phyloP scores from a whole-genome alignment of 1,140 invertebrate species.

The Pararge aegeria region DNA sequence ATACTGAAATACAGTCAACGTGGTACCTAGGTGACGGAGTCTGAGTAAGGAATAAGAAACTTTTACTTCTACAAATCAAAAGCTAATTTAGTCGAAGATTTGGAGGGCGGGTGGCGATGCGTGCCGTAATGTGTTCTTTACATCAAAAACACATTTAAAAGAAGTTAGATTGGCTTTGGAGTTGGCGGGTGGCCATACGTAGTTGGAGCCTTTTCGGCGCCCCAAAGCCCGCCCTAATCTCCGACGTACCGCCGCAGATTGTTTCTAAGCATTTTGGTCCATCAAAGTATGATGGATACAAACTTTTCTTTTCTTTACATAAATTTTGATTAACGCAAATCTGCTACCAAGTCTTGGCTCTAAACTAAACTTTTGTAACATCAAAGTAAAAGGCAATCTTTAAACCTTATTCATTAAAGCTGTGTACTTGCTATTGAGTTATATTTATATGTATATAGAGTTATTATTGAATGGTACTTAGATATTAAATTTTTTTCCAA shows the following conservation, averaged over 20 bases:
- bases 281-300: conserved; percentile 66
- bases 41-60: conserved; percentile 30
- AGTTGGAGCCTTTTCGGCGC: conserved; percentile 67
- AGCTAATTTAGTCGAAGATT: conserved; percentile 72
- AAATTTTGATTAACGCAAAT: conserved; percentile 50
- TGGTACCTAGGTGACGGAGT: background rate
- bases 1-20: background rate
- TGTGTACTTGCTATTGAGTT: too few species aligned
- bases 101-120: conserved; percentile 57
- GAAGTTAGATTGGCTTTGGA: conserved; percentile 79
- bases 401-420: background rate
- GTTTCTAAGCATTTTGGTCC: conserved; percentile 67
- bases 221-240: conserved; percentile 72
- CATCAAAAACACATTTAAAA: conserved; percentile 80
- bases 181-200: conserved; percentile 73
- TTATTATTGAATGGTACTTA: too few species aligned
- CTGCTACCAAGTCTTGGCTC: conserved; percentile 21
- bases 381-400: conserved; percentile 12
- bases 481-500: too few species aligned
- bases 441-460: too few species aligned
- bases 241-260: conserved; percentile 69
- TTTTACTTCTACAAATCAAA: conserved; percentile 68
- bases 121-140: conserved; percentile 74
- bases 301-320: conserved; percentile 59
- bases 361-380: conserved; percentile 23